Evolutionary conservation across 2,113 vertebrate genomes (phyloP), one percentile per base, ranked within the genome.

Genomic region (Microcebus lehilahytsara): DNA sequence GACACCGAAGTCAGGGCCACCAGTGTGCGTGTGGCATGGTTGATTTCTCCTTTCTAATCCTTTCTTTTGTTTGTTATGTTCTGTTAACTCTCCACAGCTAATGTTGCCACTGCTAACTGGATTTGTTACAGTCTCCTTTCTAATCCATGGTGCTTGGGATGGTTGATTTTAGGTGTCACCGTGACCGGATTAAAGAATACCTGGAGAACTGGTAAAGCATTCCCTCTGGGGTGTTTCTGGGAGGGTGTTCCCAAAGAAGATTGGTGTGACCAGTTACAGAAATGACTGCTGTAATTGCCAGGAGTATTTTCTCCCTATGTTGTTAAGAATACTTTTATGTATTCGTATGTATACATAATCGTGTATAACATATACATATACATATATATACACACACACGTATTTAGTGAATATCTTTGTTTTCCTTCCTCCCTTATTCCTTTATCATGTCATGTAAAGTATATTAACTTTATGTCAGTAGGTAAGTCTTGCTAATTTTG

Each of bases 1-100:
- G 20, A 58, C 56, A 71, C 0, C 12, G 64, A 2, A 2, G 9
- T 16, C 85, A 4, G 7, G 42, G 1, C 66, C 37, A 4, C 14
- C 37, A 40, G 22, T 72, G 20, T 58, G 56, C 22, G 20, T 58
- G 20, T 58, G 56, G 20, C 20, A 22, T 58, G 7, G 19, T 58
- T 58, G 20, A 20, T 58, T 58, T 58, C 56, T 58, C 56, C 56
- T 58, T 58, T 25, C 34, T 34, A 2, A 40, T 32, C 20, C 56
- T 56, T 56, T 56, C 17, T 56, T 56, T 56, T 56, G 19, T 56
- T 56, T 56, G 17, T 19, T 56, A 56, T 56, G 19, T 56, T 56
- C 17, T 56, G 19, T 56, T 56, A 56, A 56, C 53, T 56, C 17
- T 56, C 53, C 5, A 19, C 6, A 56, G 17, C 53, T 56, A 56